phyloP scores from a whole-genome alignment of 2,113 vertebrate genomes.

The Engraulis encrasicolus region DNA sequence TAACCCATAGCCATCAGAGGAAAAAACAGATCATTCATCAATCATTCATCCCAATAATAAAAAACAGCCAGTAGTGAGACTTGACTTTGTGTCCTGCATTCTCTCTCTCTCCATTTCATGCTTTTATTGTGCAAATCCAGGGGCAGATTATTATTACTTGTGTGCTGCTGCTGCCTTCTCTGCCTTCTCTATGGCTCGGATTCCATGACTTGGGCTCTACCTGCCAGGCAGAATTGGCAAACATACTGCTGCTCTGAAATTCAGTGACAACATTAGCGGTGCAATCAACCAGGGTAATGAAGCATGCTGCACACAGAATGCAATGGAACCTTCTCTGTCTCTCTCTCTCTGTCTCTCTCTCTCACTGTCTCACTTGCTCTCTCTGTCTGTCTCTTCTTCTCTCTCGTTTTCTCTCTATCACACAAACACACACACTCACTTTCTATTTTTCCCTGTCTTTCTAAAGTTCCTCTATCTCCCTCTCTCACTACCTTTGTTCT shows the following conservation, averaged over 20 bases:
- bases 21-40: background rate
- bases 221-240: background rate
- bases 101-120: background rate
- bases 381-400: background rate
- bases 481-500: too few relatives aligned
- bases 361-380: too few relatives aligned
- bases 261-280: constrained; percentile 58
- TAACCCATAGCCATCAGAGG: background rate
- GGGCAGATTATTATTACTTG: constrained; percentile 30
- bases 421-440: constrained; percentile 54
- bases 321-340: constrained; percentile 55
- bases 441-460: too few relatives aligned
- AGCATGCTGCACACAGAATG: constrained; percentile 56
- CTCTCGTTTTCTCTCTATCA: constrained; percentile 35
- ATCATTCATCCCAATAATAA: background rate
- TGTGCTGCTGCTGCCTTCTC: constrained; percentile 31
- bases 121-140: constrained; percentile 37
- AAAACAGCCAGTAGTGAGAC: background rate
- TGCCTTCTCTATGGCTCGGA: constrained; percentile 22
- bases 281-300: constrained; percentile 66
- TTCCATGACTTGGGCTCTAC: background rate
- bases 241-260: constrained; percentile 43
- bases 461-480: constrained; percentile 16
- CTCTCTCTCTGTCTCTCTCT: constrained; percentile 45
- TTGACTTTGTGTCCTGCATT: constrained; percentile 18